A percentile compares a stretch with the other conserved stretches of the same genome.
Evolutionary conservation across 2,113 vertebrate genomes (phyloP).

Genomic region (Canis aureus): DNA sequence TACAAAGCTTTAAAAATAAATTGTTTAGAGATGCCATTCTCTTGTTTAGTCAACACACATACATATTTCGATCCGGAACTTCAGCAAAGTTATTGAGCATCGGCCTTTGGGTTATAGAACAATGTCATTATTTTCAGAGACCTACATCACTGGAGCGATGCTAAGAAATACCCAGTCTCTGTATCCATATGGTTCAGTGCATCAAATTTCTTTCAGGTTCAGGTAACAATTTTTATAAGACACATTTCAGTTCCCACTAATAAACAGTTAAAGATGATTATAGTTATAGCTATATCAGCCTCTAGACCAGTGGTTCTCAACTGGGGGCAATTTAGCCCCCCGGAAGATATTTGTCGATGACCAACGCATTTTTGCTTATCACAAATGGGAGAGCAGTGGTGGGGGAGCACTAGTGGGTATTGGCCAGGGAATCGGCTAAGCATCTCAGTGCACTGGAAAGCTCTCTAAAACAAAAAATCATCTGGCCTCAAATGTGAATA

Average conservation of each 20-base stretch:
- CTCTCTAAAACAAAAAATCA: neutral
- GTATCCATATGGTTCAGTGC: neutral
- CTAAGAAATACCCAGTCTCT: neutral
- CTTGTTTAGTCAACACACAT: neutral
- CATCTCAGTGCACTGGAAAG: neutral
- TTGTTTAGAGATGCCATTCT: constrained; percentile 33
- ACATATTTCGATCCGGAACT: neutral
- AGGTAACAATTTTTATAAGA: neutral
- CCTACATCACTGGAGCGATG: neutral
- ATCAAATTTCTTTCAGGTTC: neutral
- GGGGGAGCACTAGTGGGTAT: neutral
- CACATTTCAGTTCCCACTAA: neutral
- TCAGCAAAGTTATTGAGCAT: neutral
- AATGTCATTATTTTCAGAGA: neutral
- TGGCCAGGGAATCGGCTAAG: neutral
- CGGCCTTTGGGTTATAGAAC: neutral
- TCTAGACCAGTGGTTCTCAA: neutral
- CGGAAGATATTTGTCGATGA: neutral
- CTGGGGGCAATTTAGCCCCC: neutral
- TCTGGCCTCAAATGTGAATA: neutral
- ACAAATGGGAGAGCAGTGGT: neutral
- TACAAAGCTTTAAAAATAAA: constrained; percentile 53
- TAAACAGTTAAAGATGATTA: neutral
- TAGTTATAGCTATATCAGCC: neutral
- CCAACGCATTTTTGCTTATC: neutral